A percentile compares a stretch with the other conserved stretches of the same genome.
These are phyloP conservation scores for Formica exsecta DNA, from an alignment of 1,140 invertebrate species.

Conservation along the genomic window DNA sequence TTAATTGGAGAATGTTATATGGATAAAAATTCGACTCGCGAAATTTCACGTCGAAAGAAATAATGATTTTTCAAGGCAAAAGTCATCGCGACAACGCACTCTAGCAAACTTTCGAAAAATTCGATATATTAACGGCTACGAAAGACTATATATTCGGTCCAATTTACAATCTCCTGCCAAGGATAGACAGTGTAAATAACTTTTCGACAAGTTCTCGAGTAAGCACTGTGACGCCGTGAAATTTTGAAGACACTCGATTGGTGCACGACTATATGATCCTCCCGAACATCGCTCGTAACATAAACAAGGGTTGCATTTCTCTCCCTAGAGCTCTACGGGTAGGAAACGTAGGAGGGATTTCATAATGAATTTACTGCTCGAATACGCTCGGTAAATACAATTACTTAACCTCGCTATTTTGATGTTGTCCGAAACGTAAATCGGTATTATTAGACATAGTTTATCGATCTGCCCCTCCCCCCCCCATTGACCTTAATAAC, in stretches of 20 bases:
- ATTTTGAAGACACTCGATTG: constrained; percentile 73
- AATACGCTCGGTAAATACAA: constrained; percentile 72
- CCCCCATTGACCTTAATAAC: not conserved
- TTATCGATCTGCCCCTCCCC: not conserved
- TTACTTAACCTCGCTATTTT: constrained; percentile 71
- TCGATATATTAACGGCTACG: not conserved
- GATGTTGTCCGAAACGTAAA: constrained; percentile 20
- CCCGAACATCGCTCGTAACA: constrained; percentile 70
- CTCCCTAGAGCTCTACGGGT: constrained; percentile 47
- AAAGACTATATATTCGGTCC: constrained; percentile 20
- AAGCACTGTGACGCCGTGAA: constrained; percentile 61
- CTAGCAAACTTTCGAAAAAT: not conserved
- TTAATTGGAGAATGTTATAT: not conserved
- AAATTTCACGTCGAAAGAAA: not conserved
- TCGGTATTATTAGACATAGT: constrained; percentile 27
- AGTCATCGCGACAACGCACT: not conserved
- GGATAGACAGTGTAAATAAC: constrained; percentile 19
- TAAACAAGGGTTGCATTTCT: constrained; percentile 72
- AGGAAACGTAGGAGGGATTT: constrained; percentile 45
- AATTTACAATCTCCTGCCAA: constrained; percentile 32
- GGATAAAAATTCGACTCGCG: not conserved
- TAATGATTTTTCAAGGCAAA: not conserved
- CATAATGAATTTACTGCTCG: constrained; percentile 68
- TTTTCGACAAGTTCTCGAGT: constrained; percentile 51
- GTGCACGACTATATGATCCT: constrained; percentile 46